Conservation (phyloP, 53 echinoderm and acorn worm genomes). For the Holothuria leucospilota region DNA sequence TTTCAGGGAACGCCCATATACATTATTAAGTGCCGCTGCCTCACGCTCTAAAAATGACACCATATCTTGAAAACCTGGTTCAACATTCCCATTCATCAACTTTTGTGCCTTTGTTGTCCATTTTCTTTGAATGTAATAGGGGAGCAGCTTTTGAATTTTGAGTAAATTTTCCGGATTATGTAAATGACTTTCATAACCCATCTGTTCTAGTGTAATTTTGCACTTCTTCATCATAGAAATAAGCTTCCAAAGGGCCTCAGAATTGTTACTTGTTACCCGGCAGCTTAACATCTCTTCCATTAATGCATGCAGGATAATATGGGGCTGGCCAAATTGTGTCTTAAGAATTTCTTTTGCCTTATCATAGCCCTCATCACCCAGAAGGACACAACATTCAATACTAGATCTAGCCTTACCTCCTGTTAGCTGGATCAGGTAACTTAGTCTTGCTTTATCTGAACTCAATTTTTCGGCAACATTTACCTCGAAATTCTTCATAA, state of each 20-base stretch:
- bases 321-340: conserved; percentile 37
- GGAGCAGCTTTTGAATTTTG: conserved; percentile 33
- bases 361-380: conserved; percentile 19
- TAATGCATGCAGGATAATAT: conserved; percentile 48
- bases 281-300: conserved; percentile 48
- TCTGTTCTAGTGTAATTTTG: conserved; percentile 25
- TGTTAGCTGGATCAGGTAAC: conserved; percentile 47
- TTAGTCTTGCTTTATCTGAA: conserved; percentile 11
- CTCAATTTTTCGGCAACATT: conserved; percentile 34
- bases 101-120: conserved; percentile 50
- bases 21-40: conserved; percentile 29
- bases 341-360: conserved; percentile 35
- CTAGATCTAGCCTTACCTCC: conserved; percentile 33
- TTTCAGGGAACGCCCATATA: conserved; percentile 16
- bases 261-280: conserved; percentile 11
- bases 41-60: conserved; percentile 26
- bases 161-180: conserved; percentile 37
- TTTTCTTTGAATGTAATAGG: conserved; percentile 28
- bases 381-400: conserved; percentile 42
- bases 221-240: conserved; percentile 51
- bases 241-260: conserved; percentile 23
- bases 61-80: conserved; percentile 39
- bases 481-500: conserved; percentile 28
- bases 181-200: conserved; percentile 40
- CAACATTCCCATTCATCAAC: conserved; percentile 6